Percentiles rank a stretch among this genome's conserved stretches.
phyloP scores from a whole-genome alignment of 2,797 vertebrate species.

The Karalla daura region DNA sequence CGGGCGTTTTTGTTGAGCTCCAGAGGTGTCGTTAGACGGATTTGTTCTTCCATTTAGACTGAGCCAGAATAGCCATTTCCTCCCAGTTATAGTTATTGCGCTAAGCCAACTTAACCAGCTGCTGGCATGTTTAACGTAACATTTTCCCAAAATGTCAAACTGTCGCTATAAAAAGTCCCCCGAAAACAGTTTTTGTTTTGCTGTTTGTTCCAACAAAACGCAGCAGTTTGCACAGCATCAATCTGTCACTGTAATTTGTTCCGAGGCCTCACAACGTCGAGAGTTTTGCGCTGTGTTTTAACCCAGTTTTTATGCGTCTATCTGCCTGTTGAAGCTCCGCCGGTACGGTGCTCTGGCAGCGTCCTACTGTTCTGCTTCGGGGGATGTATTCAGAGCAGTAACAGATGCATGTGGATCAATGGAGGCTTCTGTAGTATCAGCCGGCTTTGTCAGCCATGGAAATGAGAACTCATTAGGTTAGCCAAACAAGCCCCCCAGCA shows the following conservation, averaged over 20 bases:
- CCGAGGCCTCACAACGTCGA: neutral
- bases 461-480: constrained; percentile 71
- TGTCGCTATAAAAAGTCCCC: too few species aligned
- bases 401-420: constrained; percentile 56
- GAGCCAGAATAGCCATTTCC: neutral
- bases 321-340: constrained; percentile 3
- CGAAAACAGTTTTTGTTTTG: too few species aligned
- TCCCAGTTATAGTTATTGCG: neutral
- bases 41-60: neutral
- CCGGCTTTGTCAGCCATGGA: constrained; percentile 54
- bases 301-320: constrained; percentile 1
- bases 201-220: neutral
- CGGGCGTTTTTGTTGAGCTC: too few species aligned
- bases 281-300: neutral
- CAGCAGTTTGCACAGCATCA: neutral
- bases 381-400: constrained; percentile 48
- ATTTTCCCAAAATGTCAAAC: neutral
- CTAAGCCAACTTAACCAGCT: too few species aligned
- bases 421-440: constrained; percentile 47
- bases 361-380: constrained; percentile 27
- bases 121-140: neutral
- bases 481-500: constrained; percentile 60
- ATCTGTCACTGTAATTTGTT: neutral
- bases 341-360: neutral
- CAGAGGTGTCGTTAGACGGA: neutral